Conservation (phyloP, 2,113 vertebrate species). For the Xenopus laevis region DNA sequence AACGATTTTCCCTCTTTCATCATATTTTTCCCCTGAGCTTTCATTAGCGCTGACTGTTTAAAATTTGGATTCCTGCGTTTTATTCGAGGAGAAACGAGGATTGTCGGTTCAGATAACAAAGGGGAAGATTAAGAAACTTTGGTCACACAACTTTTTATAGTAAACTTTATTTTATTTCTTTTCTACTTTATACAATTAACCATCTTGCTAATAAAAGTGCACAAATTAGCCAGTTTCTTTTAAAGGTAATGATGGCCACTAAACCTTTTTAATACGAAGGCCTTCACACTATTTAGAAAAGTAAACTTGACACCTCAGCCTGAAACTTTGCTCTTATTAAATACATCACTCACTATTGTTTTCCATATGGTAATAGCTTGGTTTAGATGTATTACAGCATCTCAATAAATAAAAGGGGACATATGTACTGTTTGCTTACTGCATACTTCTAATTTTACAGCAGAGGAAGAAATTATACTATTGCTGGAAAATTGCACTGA, state of each 20-base stretch:
- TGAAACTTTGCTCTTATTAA: constrained; percentile 1
- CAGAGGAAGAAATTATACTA: constrained; percentile 30
- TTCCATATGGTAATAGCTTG: constrained; percentile 13
- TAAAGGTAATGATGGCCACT: neutral
- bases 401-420: constrained; percentile 29
- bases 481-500: constrained; percentile 23
- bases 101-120: no score
- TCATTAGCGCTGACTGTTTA: no score
- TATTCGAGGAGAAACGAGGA: no score
- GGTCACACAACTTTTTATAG: no score
- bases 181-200: constrained; percentile 14
- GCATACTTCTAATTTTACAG: neutral
- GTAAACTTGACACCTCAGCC: neutral
- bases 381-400: neutral
- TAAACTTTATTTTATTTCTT: no score
- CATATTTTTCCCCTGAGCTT: no score
- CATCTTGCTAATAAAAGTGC: constrained; percentile 17
- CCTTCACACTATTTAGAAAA: neutral
- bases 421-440: constrained; percentile 6
- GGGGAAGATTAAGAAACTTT: no score
- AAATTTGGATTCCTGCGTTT: no score
- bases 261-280: neutral
- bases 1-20: no score
- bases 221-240: constrained; percentile 11
- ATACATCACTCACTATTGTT: neutral